Percentiles rank a stretch among this genome's conserved stretches.
phyloP scores from a whole-genome alignment of 2,113 vertebrate genomes.

The Sylvilagus bachmani region DNA sequence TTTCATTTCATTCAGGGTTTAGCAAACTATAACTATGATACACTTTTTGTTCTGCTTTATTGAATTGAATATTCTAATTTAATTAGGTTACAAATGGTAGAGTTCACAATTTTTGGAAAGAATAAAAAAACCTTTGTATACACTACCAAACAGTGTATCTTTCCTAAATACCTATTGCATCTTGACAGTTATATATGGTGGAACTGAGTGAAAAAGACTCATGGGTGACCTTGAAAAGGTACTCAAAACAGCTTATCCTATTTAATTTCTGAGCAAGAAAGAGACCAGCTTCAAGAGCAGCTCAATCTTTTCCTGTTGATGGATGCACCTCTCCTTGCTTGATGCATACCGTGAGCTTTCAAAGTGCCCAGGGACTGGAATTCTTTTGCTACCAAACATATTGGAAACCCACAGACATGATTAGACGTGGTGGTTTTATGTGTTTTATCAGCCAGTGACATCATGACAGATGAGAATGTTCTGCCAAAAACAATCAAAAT shows the following conservation, averaged over 20 bases:
- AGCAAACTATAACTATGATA: background rate
- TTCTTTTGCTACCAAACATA: constrained; percentile 79
- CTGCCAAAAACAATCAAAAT: constrained; percentile 83
- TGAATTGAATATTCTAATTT: background rate
- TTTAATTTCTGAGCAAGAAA: constrained; percentile 67
- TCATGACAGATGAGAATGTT: constrained; percentile 82
- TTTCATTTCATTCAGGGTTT: constrained; percentile 9
- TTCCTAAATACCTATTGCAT: constrained; percentile 33
- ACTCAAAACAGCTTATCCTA: constrained; percentile 26
- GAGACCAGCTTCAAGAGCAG: constrained; percentile 38
- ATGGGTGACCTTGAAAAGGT: constrained; percentile 53
- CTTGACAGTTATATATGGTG: constrained; percentile 22
- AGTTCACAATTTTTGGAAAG: constrained; percentile 42
- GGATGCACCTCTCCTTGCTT: background rate
- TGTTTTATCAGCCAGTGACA: constrained; percentile 85
- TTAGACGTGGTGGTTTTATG: constrained; percentile 81
- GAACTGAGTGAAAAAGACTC: background rate
- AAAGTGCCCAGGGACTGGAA: constrained; percentile 65
- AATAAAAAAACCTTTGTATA: constrained; percentile 47
- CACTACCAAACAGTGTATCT: background rate
- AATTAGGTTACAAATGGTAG: constrained; percentile 42
- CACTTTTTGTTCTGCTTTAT: constrained; percentile 43
- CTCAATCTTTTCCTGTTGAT: constrained; percentile 26
- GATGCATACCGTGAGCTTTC: constrained; percentile 49
- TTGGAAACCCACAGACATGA: constrained; percentile 71